These are phyloP conservation scores for Arctia plantaginis DNA, from an alignment of 2,888 invertebrate genomes.

Conservation along the genomic window DNA sequence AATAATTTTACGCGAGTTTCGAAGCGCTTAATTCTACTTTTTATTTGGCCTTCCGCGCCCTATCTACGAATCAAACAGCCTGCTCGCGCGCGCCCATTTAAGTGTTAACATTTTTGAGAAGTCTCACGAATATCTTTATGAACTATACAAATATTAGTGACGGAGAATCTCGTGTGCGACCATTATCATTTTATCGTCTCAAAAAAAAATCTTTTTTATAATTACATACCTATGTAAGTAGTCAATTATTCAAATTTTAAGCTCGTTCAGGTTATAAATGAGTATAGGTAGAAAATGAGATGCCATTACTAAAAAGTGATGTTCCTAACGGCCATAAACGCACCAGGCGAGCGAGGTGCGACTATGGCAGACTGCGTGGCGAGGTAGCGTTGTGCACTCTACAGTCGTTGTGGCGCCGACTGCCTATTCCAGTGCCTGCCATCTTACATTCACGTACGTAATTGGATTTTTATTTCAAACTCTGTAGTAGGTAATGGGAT, in stretches of 20 bases:
- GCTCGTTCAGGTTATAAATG: slow-evolving; percentile 25
- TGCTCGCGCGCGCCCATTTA: slow-evolving; percentile 75
- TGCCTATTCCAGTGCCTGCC: slow-evolving; percentile 41
- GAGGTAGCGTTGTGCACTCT: slow-evolving; percentile 57
- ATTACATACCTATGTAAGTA: background rate
- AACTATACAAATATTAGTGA: slow-evolving; percentile 49
- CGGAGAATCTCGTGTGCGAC: slow-evolving; percentile 15
- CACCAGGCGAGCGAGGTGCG: slow-evolving; percentile 62
- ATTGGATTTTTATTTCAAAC: slow-evolving; percentile 40
- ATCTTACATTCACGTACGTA: slow-evolving; percentile 45
- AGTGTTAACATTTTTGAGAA: slow-evolving; percentile 82
- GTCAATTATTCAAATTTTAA: slow-evolving; percentile 12
- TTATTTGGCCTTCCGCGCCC: slow-evolving; percentile 83
- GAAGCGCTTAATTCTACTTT: slow-evolving; percentile 86
- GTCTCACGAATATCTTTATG: slow-evolving; percentile 58
- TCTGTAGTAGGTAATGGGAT: slow-evolving; percentile 16
- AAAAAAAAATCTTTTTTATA: background rate
- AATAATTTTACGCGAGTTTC: slow-evolving; percentile 87
- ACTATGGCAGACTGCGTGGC: slow-evolving; percentile 78
- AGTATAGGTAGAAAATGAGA: slow-evolving; percentile 29
- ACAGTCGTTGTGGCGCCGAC: slow-evolving; percentile 74
- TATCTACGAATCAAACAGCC: slow-evolving; percentile 85
- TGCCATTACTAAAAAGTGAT: slow-evolving; percentile 30
- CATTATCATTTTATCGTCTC: slow-evolving; percentile 14
- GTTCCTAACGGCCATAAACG: slow-evolving; percentile 60